Evolutionary conservation across 1,140 invertebrate genomes (phyloP), one percentile per base, ranked within the genome.

Genomic region (Bombyx mandarina): DNA sequence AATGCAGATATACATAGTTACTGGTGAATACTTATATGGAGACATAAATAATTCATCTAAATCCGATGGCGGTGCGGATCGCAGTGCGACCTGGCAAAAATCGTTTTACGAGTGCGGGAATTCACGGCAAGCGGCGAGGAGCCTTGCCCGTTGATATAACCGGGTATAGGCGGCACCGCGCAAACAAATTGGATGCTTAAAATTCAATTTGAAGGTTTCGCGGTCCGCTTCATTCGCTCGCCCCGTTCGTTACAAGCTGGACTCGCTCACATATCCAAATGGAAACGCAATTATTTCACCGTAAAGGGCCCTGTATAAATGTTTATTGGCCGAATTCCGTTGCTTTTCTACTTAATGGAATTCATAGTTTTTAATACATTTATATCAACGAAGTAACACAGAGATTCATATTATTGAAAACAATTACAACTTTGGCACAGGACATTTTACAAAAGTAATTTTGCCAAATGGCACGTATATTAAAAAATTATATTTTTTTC

Each of bases 101-200:
- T 75, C 70, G 74, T 59, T 78, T 77, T 79, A 79, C 73, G 77
- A 73, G 70, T 75, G 73, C 73, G 76, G 72, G 70, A 79, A 73
- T 67, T 58, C 61, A 63, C 63, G 65, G 64, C 58, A 46, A 54
- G 60, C 54, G 62, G 61, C 56, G 58, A 51, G 57, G 22, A 51
- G 48, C 43, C 58, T 58, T 53, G 56, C 58, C 58, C 67, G 65
- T 69, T 75, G 62, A 71, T 75, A 73, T 75, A 72, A 73, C 69
- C 65, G 59, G 63, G 64, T 71, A 74, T 71, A 68, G 63, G 61
- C 72, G 65, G 67, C 68, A 65, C 63, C 64, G 76, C 71, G 71
- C 73, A 78, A 86, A 84, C 79, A 84, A 84, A 86, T 86, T 84
- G 82, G 82, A 86, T 84, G 78, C 83, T 84, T 86, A 84, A 86